Conservation (phyloP, 2,113 vertebrate species). For the Takifugu flavidus region DNA sequence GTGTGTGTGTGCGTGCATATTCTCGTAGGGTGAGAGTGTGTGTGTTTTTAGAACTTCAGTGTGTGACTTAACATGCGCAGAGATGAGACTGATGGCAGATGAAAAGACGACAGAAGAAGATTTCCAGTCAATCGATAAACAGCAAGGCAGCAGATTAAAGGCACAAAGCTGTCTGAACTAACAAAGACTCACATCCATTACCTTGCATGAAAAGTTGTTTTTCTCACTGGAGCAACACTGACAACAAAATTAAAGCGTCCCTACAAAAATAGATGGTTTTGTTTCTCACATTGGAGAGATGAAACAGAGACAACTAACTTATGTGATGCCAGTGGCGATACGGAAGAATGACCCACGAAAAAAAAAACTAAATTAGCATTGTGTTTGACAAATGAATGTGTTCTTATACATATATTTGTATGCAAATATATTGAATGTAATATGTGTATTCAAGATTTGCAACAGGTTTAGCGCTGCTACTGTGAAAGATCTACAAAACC, state of each 20-base stretch:
- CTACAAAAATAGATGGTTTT: constrained; percentile 67
- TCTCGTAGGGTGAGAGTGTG: neutral
- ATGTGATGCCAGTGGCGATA: constrained; percentile 18
- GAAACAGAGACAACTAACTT: constrained; percentile 34
- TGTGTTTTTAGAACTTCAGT: constrained; percentile 9
- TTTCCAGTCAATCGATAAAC: constrained; percentile 67
- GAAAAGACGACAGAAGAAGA: constrained; percentile 51
- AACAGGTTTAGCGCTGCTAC: no score
- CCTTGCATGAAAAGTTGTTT: constrained; percentile 44
- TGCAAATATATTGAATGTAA: no score
- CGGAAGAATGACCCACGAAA: constrained; percentile 23
- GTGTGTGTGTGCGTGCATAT: constrained; percentile 2
- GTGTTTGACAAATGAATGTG: constrained; percentile 13
- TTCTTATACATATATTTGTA: no score
- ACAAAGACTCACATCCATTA: constrained; percentile 61
- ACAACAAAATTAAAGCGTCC: constrained; percentile 61
- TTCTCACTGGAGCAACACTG: constrained; percentile 53
- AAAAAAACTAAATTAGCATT: constrained; percentile 12
- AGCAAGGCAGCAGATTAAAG: constrained; percentile 64
- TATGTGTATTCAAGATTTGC: no score
- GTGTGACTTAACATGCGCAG: constrained; percentile 32
- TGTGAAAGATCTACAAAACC: no score
- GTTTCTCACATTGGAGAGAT: constrained; percentile 49
- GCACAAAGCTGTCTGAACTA: constrained; percentile 54
- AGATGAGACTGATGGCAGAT: constrained; percentile 66